Evolutionary conservation across 2,888 invertebrate genomes (phyloP), one percentile per base, ranked within the genome.

Genomic region (Leucophora obtusa): DNA sequence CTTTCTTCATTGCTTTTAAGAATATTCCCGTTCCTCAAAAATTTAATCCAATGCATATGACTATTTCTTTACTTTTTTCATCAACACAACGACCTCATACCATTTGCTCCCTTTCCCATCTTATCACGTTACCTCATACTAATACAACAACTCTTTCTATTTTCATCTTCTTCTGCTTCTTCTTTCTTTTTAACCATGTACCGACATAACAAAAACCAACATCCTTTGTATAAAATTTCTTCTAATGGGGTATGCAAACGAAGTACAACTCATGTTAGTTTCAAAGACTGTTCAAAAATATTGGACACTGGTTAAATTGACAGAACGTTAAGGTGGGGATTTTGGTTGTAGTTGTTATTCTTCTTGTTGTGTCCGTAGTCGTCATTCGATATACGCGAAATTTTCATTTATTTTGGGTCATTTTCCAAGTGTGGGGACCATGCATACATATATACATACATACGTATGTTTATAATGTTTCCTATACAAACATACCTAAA

Each of bases 161-260:
- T 47, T 76, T 70, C 56, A 53, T 70, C 51, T 15, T 63, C 17
- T 74, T 50, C 10, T 33, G 56, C 63, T 43, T 76, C 58, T 63
- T 43, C 50, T 51, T n/a, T 15, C 21, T 38, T 56, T 56, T 62
- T 28, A 14, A 17, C 54, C 73, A 18, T 54, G 24, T 59, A 62
- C 75, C 35, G 71, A 80, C 51, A 62, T 53, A 76, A 68, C 59
- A 63, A 69, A 79, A 76, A 35, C 58, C 54, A 59, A 69, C 63
- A 80, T 72, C 68, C 63, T 72, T 80, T 72, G 59, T 50, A 63
- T 18, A 24, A 50, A 65, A 69, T 68, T 76, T 72, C 72, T 76
- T 72, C 68, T 59, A 80, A 76, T 80, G 58, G 80, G 62, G 80
- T 76, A 80, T 76, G 80, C 72, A 79, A 80, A 80, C 75, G 71